phyloP scores from a whole-genome alignment of 2,797 vertebrate genomes.

The Trachops cirrhosus region DNA sequence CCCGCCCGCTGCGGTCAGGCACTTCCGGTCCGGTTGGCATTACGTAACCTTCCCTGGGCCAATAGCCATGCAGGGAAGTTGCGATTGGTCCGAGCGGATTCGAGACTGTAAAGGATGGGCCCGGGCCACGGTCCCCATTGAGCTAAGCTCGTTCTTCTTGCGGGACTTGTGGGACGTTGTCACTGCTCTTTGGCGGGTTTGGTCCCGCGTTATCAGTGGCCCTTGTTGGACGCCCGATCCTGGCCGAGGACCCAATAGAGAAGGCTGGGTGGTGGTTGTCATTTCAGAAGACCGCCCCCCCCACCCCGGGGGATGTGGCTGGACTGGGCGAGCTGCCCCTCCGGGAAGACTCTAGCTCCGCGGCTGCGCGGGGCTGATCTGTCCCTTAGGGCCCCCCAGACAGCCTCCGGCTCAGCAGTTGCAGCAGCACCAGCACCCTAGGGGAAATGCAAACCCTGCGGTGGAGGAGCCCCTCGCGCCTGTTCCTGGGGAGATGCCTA shows the following conservation, averaged over 20 bases:
- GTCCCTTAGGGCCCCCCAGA: background rate
- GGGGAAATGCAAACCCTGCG: background rate
- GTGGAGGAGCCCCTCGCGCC: background rate
- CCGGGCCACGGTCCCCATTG: rapidly evolving
- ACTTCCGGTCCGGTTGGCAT: background rate
- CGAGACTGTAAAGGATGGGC: rapidly evolving
- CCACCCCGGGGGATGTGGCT: no score
- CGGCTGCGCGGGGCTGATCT: background rate
- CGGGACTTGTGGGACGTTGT: background rate
- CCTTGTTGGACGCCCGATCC: background rate
- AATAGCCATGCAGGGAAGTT: background rate
- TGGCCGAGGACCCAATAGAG: background rate
- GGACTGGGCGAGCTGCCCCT: background rate
- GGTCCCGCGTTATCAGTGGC: background rate
- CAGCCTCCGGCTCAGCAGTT: no score
- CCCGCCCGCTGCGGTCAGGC: no score
- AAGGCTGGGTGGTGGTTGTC: background rate
- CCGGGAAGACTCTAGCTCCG: background rate
- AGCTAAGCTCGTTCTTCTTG: background rate
- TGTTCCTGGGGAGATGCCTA: background rate
- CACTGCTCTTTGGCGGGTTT: no score
- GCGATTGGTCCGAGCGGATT: background rate
- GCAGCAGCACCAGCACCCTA: background rate
- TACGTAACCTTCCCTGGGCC: background rate
- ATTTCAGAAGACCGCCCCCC: background rate